Percentiles rank a stretch among this genome's conserved stretches.
Conservation (phyloP, 2,888 invertebrate species). For the Parochlus steinenii region DNA sequence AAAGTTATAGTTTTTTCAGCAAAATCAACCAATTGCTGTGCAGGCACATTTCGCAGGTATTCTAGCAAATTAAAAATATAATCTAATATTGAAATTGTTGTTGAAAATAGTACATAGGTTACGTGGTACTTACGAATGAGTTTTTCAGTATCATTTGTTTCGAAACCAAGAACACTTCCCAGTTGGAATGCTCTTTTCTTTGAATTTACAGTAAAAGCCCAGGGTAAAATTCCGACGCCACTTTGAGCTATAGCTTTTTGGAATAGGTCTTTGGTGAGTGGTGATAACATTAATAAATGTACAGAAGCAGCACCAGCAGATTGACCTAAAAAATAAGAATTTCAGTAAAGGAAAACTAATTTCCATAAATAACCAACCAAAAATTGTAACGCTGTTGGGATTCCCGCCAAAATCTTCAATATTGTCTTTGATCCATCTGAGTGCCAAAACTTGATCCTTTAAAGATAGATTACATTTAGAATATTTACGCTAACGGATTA, state of each 20-base stretch:
- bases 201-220: conserved; percentile 38
- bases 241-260: conserved; percentile 47
- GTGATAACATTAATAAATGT: conserved; percentile 14
- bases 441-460: conserved; percentile 48
- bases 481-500: too few relatives aligned
- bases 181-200: conserved; percentile 40
- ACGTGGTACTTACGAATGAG: too few relatives aligned
- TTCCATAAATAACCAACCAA: conserved; percentile 51
- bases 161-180: conserved; percentile 42
- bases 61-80: conserved; percentile 12
- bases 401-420: conserved; percentile 52
- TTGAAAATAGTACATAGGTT: too few relatives aligned
- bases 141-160: conserved; percentile 28
- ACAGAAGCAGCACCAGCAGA: conserved; percentile 14
- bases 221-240: conserved; percentile 42
- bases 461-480: too few relatives aligned
- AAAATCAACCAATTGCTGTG: conserved; percentile 2
- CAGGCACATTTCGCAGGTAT: conserved; percentile 8
- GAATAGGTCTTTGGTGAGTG: conserved; percentile 33
- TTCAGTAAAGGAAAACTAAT: too few relatives aligned
- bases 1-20: too few relatives aligned
- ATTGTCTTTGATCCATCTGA: conserved; percentile 45
- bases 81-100: too few relatives aligned
- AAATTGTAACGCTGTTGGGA: conserved; percentile 44
- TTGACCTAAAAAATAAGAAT: too few relatives aligned